These are phyloP conservation scores for Vombatus ursinus DNA, from an alignment of 2,113 vertebrate species.

Conservation along the genomic window DNA sequence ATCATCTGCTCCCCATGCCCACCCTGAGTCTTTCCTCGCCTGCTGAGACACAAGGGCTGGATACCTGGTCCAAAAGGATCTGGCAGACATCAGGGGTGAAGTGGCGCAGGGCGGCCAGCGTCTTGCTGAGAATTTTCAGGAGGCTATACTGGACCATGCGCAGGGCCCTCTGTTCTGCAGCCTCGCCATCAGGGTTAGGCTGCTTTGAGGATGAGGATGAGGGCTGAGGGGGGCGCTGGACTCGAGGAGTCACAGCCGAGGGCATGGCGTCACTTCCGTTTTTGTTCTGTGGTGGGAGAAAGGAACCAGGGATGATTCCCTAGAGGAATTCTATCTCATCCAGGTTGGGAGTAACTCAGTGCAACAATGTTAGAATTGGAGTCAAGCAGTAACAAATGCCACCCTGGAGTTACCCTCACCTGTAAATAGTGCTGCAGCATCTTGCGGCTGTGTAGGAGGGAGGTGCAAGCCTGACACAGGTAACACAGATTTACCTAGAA, in stretches of 20 bases:
- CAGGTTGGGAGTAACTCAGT: fast-evolving
- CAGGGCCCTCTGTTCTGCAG: constrained; percentile 91
- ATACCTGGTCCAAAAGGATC: constrained; percentile 96
- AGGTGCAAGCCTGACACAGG: constrained; percentile 97
- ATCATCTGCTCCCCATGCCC: background rate
- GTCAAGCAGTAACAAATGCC: fast-evolving
- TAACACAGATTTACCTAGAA: constrained; percentile 96
- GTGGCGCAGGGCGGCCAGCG: constrained; percentile 92
- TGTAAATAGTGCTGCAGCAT: constrained; percentile 99
- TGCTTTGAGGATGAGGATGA: constrained; percentile 87
- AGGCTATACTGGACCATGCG: constrained; percentile 94
- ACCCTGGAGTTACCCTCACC: constrained; percentile 81
- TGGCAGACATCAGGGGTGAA: constrained; percentile 99
- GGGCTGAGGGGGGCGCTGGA: constrained; percentile 81
- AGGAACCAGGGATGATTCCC: background rate
- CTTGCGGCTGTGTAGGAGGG: constrained; percentile 97
- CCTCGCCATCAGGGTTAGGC: constrained; percentile 87
- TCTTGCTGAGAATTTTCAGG: constrained; percentile 98
- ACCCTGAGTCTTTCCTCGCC: background rate
- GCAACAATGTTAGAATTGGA: constrained; percentile 2
- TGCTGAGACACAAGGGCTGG: fast-evolving
- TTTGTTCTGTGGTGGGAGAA: constrained; percentile 85
- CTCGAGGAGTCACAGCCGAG: constrained; percentile 83
- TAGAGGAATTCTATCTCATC: background rate
- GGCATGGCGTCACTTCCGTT: constrained; percentile 91